Evolutionary conservation across 2,797 vertebrate species (phyloP).

Genomic region (Rhyacichthys aspro): DNA sequence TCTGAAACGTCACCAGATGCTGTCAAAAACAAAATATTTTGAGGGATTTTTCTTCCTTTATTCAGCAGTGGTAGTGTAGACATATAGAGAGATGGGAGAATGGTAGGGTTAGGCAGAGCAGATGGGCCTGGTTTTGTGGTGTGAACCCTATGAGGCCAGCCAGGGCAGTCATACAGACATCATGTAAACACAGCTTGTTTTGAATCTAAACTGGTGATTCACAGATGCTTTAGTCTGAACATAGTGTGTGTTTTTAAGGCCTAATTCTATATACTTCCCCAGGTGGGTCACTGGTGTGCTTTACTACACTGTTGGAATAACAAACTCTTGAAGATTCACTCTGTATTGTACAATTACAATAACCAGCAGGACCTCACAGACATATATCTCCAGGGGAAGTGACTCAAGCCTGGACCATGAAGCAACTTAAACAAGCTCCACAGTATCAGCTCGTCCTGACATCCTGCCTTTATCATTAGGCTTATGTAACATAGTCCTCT

Average conservation of each 20-base stretch:
- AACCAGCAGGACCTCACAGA: background rate
- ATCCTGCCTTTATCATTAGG: slow-evolving; percentile 45
- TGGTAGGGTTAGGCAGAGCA: no score
- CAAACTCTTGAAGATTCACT: background rate
- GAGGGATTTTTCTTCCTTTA: no score
- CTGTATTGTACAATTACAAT: slow-evolving; percentile 11
- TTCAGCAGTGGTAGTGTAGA: no score
- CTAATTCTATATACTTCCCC: background rate
- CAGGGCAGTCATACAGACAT: background rate
- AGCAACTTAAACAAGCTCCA: slow-evolving; percentile 27
- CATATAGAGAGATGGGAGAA: no score
- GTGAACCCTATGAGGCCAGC: background rate
- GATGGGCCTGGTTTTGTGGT: background rate
- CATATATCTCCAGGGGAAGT: slow-evolving; percentile 29
- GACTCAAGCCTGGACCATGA: slow-evolving; percentile 24
- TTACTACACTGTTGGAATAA: background rate
- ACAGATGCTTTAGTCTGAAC: background rate
- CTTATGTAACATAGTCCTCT: slow-evolving; percentile 27
- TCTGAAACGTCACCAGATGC: no score
- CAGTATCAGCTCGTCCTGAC: slow-evolving; percentile 35
- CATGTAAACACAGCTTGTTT: background rate
- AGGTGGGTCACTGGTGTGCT: background rate
- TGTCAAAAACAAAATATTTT: no score
- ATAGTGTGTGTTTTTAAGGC: background rate
- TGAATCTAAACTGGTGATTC: background rate